Base-by-base conservation (phyloP, 2,888 invertebrate genomes). In the Epinotia ramella region DNA sequence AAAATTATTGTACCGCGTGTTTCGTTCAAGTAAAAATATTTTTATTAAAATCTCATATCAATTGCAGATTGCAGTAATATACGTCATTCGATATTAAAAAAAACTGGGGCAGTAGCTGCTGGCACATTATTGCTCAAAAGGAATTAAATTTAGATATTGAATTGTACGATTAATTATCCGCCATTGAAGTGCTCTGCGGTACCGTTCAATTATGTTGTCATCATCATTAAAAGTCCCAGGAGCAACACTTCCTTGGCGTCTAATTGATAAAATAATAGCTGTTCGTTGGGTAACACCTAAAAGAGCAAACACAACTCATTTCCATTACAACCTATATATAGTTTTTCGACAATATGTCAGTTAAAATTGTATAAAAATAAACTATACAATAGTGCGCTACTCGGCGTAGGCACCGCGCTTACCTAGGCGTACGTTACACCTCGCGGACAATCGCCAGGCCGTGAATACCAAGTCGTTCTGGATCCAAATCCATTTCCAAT, bases 351-450 rank as follows among this genome's bases (percentile, higher is more conserved):
- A 91, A 89, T 87, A 90, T 87, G 92, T 93, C 90, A 90, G 84
- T 88, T 91, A 89, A 90, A 91, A 89, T 88, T 92, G 89, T 92
- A 92, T 91, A 91, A 92, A 93, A 92, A 91, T 90, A 89, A 89
- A 89, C 86, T 88, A 88, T 91, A 90, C 88, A 89, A 87, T 86
- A 84, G 86, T 86, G 84, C 81, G 83, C 82, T 83, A 81, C 77
- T 80, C 78, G 81, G 83, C 86, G 85, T 81, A 84, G 82, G 83
- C 85, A 83, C 83, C 82, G 80, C 80, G 81, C 84, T 78, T 81
- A 73, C 77, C 77, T 75, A 78, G 77, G 81, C 79, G 57, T 60
- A 70, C 80, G 80, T 80, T 79, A 78, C 79, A 71, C 77, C 81
- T 81, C 82, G 24, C 40, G 13, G 40, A 65, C n/a, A 1, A 18